Evolutionary conservation across 2,888 invertebrate species (phyloP).

Genomic region (Eupithecia dodoneata): DNA sequence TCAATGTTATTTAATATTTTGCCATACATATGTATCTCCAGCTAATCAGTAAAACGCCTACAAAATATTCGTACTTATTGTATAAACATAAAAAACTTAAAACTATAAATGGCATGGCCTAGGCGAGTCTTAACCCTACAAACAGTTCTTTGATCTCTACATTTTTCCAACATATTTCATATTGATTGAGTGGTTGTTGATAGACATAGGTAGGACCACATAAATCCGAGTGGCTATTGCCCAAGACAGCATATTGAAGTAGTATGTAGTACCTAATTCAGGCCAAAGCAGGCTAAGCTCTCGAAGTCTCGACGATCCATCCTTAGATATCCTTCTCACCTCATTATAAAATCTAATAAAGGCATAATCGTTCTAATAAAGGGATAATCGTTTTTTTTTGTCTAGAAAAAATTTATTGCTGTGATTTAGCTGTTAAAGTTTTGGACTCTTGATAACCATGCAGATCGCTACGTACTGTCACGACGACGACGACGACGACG

Average conservation of each 20-base stretch:
- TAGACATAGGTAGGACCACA: neutral
- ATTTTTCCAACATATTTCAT: neutral
- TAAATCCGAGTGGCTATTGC: slow-evolving; percentile 40
- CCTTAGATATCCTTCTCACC: slow-evolving; percentile 48
- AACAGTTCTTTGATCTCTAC: neutral
- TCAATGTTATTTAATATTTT: too few relatives aligned
- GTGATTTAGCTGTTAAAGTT: too few relatives aligned
- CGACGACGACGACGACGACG: too few relatives aligned
- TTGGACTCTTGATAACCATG: too few relatives aligned
- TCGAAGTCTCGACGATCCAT: slow-evolving; percentile 46
- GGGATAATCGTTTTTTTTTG: too few relatives aligned
- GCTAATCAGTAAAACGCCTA: neutral
- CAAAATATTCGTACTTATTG: neutral
- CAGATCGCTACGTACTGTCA: too few relatives aligned
- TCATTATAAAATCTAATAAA: slow-evolving; percentile 56
- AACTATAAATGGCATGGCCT: neutral
- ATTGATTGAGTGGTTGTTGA: slow-evolving; percentile 9
- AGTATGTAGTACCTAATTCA: too few relatives aligned
- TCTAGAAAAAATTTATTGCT: too few relatives aligned
- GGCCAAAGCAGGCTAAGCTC: slow-evolving; percentile 47
- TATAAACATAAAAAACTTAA: neutral
- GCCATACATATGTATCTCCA: neutral
- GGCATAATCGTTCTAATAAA: neutral
- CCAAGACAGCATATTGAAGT: slow-evolving; percentile 53
- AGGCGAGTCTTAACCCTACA: neutral